Evolutionary conservation across 37 sponge, comb jelly and placozoan genomes (phyloP).

Genomic region (Bolinopsis microptera): DNA sequence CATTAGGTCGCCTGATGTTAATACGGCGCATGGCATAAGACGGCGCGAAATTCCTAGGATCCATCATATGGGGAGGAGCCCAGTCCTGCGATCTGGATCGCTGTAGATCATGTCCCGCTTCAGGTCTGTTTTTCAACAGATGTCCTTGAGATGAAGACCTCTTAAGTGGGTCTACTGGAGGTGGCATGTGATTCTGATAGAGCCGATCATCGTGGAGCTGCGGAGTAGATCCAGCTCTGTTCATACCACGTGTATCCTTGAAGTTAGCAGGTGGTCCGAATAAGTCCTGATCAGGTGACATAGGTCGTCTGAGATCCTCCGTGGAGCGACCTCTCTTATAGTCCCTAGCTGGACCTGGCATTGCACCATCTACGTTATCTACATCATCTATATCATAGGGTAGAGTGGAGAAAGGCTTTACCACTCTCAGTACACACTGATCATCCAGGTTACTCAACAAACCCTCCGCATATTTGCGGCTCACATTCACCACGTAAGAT

Average conservation of each 20-base stretch:
- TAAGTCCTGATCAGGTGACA: conserved; percentile 17
- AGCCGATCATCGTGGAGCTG: conserved; percentile 12
- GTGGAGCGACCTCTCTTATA: conserved; percentile 16
- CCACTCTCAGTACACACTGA: conserved; percentile 50
- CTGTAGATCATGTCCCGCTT: conserved; percentile 25
- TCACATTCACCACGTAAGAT: conserved; percentile 51
- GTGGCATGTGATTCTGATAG: conserved; percentile 21
- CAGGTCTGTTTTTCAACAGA: not conserved
- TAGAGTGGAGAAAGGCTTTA: not conserved
- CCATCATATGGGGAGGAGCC: conserved; percentile 47
- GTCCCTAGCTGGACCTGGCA: not conserved
- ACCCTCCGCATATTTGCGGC: conserved; percentile 38
- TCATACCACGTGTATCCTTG: conserved; percentile 63
- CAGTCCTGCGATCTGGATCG: conserved; percentile 48
- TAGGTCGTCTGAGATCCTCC: conserved; percentile 57
- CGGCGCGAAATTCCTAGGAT: conserved; percentile 21
- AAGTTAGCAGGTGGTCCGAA: conserved; percentile 30
- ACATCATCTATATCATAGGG: not conserved
- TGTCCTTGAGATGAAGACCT: conserved; percentile 57
- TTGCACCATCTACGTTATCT: not conserved
- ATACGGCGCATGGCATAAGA: conserved; percentile 47
- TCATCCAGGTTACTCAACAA: conserved; percentile 7
- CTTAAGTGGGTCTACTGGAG: conserved; percentile 28
- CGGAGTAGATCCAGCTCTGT: conserved; percentile 53
- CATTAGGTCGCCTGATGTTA: conserved; percentile 38